Evolutionary conservation across 2,888 invertebrate genomes (phyloP).

Genomic region (Ditylenchus weischeri): DNA sequence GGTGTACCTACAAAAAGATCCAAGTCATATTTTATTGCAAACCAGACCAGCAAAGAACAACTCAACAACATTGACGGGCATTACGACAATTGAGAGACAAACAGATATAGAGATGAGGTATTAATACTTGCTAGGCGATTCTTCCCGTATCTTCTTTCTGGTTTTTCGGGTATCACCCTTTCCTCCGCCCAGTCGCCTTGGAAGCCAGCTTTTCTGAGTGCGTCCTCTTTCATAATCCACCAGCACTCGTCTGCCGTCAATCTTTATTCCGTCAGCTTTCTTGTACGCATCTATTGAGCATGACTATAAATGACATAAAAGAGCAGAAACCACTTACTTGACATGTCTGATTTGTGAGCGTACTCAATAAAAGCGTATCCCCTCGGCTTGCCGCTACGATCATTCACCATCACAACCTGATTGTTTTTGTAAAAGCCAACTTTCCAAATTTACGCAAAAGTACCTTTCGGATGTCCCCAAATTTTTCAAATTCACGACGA

Average conservation of each 20-base stretch:
- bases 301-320: too few relatives aligned
- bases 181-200: slow-evolving; percentile 89
- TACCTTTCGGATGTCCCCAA: slow-evolving; percentile 90
- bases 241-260: slow-evolving; percentile 92
- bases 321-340: slow-evolving; percentile 74
- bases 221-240: slow-evolving; percentile 97
- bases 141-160: too few relatives aligned
- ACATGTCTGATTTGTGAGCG: slow-evolving; percentile 98
- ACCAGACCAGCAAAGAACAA: too few relatives aligned
- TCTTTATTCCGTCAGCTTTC: slow-evolving; percentile 99
- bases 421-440: background rate
- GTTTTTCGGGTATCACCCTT: slow-evolving; percentile 79
- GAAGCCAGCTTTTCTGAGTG: slow-evolving; percentile 98
- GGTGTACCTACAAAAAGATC: too few relatives aligned
- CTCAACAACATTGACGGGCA: too few relatives aligned
- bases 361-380: slow-evolving; percentile 99
- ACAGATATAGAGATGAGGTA: too few relatives aligned
- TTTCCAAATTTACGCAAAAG: too few relatives aligned
- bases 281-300: slow-evolving; percentile 88
- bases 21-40: too few relatives aligned
- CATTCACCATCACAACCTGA: slow-evolving; percentile 69
- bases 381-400: slow-evolving; percentile 75
- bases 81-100: too few relatives aligned
- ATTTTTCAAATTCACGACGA: slow-evolving; percentile 93
- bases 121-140: too few relatives aligned